Base-by-base conservation (phyloP, 2,888 invertebrate species). In the Coelinius sp. region DNA sequence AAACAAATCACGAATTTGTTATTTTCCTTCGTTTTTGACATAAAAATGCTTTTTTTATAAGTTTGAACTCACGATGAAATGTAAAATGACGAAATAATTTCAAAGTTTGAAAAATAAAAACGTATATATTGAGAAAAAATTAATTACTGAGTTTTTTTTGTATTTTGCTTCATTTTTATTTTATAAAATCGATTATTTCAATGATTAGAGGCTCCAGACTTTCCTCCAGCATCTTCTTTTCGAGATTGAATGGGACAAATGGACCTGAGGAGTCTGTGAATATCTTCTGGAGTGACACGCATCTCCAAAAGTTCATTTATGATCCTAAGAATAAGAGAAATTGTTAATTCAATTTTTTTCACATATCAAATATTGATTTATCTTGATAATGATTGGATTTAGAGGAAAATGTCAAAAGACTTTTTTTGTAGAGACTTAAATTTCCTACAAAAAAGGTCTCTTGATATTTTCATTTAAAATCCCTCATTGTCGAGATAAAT, bases 281-380 rank as follows among this genome's bases (percentile, higher is more conserved):
- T 81, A 31, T 85, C 85, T 70, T 86, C 85, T 1, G 86, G 86
- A 49, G 85, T 79, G 35, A 85, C 77, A 76, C 82, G 80, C 63
- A 85, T 76, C 2, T 80, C 77, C 27, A 86, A 25, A 25, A 86
- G 78, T 74, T 85, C 83, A 24, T 81, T 76, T 20, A 85, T 73
- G 2, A 86, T 80, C 25, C 86, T 86, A 62, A 27, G 81, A 76
- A 75, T 1, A 22, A 46, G 27, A 22, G n/a, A 27, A 46, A 25
- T 41, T 25, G 24, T 25, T 53, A 53, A 41, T 41, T 41, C 8
- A 5, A 38, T 6, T 38, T 10, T 10, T 38, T 2, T 8, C 5
- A 10, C 10, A 10, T 38, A 7, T 38, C 8, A 10, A 2, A 10
- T 38, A 7, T 38, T 2, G 38, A 1, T 38, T 38, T 38, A 38